phyloP scores from a whole-genome alignment of 2,797 vertebrate genomes.

The Taenioides sp. region DNA sequence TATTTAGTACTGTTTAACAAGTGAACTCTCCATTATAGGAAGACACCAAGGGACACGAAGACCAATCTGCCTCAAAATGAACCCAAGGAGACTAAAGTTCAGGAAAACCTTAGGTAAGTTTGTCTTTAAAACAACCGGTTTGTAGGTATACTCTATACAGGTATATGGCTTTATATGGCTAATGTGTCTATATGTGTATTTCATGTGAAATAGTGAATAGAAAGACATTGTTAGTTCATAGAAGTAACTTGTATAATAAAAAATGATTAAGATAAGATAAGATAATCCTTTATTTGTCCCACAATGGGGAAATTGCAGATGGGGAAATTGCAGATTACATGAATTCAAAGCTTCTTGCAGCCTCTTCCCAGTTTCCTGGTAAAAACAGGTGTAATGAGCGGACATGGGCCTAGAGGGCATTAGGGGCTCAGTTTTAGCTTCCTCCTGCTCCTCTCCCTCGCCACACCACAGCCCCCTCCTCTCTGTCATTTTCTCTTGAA shows the following conservation, averaged over 20 bases:
- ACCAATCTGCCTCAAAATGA: not conserved
- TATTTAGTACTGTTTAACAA: no score
- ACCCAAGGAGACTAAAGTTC: not conserved
- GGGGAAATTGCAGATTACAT: no score
- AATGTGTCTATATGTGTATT: not conserved
- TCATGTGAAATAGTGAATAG: not conserved
- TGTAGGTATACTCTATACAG: no score
- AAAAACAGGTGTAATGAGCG: constrained; percentile 28
- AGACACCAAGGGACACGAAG: not conserved
- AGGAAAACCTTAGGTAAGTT: constrained; percentile 32
- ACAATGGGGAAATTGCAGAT: no score
- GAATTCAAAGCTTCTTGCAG: no score
- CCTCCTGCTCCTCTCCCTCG: constrained; percentile 26
- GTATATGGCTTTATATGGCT: not conserved
- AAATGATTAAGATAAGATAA: no score
- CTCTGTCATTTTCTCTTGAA: constrained; percentile 31
- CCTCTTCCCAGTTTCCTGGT: not conserved
- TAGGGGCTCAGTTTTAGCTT: constrained; percentile 35
- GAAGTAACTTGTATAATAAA: no score
- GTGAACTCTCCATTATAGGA: no score
- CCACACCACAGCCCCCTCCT: constrained; percentile 22
- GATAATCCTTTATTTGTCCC: no score
- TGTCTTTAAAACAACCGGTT: no score
- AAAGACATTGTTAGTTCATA: no score
- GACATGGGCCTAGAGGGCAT: constrained; percentile 28